Percentiles rank a stretch among this genome's conserved stretches.
These are phyloP conservation scores for Notothenia rossii DNA, from an alignment of 2,113 vertebrate species.

Conservation along the genomic window DNA sequence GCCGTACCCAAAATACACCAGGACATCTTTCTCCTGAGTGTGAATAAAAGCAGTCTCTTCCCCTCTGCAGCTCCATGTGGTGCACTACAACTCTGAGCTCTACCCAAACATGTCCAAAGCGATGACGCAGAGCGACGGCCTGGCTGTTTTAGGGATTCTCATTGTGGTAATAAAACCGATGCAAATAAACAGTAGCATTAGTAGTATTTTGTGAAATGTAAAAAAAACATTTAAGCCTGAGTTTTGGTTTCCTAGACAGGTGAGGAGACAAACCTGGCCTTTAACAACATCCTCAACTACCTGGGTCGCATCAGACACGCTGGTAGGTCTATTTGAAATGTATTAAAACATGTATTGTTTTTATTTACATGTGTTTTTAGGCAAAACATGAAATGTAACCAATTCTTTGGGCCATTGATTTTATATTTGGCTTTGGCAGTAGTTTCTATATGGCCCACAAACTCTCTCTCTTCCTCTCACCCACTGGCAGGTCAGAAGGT, in stretches of 20 bases:
- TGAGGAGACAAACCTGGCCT: constrained; percentile 84
- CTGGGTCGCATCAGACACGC: constrained; percentile 86
- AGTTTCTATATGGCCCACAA: neutral
- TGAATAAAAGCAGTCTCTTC: neutral
- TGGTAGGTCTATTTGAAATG: constrained; percentile 76
- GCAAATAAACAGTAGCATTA: neutral
- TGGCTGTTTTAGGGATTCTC: constrained; percentile 91
- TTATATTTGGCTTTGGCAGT: neutral
- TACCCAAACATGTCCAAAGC: constrained; percentile 86
- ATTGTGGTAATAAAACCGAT: constrained; percentile 72
- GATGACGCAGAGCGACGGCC: constrained; percentile 80
- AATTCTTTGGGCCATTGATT: neutral
- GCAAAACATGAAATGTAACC: neutral
- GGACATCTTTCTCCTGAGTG: neutral
- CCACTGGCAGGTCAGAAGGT: constrained; percentile 84
- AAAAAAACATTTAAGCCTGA: constrained; percentile 18
- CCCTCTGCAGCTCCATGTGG: constrained; percentile 88
- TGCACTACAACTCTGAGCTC: constrained; percentile 90
- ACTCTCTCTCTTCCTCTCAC: neutral
- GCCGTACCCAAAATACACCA: neutral
- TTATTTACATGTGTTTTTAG: neutral
- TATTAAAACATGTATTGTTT: neutral
- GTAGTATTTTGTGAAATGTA: neutral
- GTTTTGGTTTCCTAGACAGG: constrained; percentile 81
- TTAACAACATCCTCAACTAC: constrained; percentile 87